Base-by-base conservation (phyloP, 2,888 invertebrate species). In the Serrognathus titanus region DNA sequence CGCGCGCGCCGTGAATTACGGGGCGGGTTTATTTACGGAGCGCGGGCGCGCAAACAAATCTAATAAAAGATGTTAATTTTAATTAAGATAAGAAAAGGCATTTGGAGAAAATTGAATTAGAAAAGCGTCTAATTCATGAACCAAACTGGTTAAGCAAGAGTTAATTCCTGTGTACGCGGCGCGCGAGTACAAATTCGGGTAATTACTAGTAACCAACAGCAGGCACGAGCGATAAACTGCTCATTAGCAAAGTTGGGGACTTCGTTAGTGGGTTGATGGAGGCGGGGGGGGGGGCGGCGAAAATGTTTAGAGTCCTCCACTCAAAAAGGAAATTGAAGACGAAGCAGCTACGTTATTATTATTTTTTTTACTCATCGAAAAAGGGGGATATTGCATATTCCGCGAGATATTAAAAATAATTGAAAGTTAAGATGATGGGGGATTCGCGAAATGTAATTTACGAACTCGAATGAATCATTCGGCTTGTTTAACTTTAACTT, bases 161-260 rank as follows among this genome's bases (percentile, higher is more conserved):
- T 69, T 70, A 70, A 70, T 70, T 68, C 62, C 67, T 54, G 60
- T 55, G 63, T 65, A 64, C 60, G 58, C 62, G 63, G 62, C 58
- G 66, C 62, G 65, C 41, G 58, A 37, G 66, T 70, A 68, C 68
- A 69, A 72, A 71, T 71, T 69, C 67, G 56, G 66, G 68, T 69
- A 72, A 71, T 70, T 71, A 71, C 68, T 66, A 66, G 67, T 67
- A 69, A 69, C 68, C 65, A 62, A 65, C 66, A 63, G 65, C 66
- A 62, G 64, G 63, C 63, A 66, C 60, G 63, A 60, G 63, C 71
- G 70, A 71, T 72, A 72, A 72, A 70, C 69, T 70, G 63, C 69
- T 70, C 71, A 69, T 71, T 71, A 71, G 68, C 64, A 64, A 66
- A 60, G 53, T 50, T 55, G 59, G 47, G 43, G 58, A 51, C 48